phyloP scores from a whole-genome alignment of 2,797 vertebrate genomes.

The Phrynocephalus guinanensis region DNA sequence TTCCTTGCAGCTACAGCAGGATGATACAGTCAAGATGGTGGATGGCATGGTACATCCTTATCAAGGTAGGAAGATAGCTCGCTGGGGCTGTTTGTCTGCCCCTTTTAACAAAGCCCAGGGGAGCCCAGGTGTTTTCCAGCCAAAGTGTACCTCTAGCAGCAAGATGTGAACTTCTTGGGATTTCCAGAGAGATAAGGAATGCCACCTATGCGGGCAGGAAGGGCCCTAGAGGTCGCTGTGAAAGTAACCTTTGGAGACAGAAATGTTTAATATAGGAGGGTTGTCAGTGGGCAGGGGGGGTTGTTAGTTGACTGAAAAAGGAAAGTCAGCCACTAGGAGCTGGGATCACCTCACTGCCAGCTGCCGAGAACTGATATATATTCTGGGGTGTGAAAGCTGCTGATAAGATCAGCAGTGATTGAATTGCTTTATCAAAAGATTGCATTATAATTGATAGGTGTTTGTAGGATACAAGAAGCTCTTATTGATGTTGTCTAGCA shows the following conservation, averaged over 20 bases:
- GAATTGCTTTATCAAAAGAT: not conserved
- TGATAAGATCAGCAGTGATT: not conserved
- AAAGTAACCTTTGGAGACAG: not conserved
- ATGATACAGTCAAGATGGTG: slow-evolving; percentile 86
- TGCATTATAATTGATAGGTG: not conserved
- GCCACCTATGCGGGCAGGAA: not conserved
- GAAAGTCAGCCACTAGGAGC: not conserved
- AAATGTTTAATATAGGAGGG: not conserved
- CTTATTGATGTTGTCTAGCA: not conserved
- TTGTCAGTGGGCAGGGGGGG: not conserved
- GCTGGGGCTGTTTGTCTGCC: not conserved
- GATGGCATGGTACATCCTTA: slow-evolving; percentile 95
- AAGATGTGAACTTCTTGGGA: not conserved
- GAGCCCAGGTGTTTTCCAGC: not conserved
- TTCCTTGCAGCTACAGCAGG: slow-evolving; percentile 89
- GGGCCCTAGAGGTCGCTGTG: not conserved
- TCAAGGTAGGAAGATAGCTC: slow-evolving; percentile 80
- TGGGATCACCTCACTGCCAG: not conserved
- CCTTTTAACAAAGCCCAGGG: not conserved
- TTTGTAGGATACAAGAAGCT: not conserved
- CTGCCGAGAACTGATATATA: not conserved
- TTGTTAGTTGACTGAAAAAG: not conserved
- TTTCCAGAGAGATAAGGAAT: slow-evolving; percentile 13
- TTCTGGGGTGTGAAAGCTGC: not conserved
- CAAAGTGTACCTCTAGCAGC: not conserved